Evolutionary conservation across 2,888 invertebrate genomes (phyloP), one percentile per base, ranked within the genome.

Genomic region (Sarcophaga rosellei): DNA sequence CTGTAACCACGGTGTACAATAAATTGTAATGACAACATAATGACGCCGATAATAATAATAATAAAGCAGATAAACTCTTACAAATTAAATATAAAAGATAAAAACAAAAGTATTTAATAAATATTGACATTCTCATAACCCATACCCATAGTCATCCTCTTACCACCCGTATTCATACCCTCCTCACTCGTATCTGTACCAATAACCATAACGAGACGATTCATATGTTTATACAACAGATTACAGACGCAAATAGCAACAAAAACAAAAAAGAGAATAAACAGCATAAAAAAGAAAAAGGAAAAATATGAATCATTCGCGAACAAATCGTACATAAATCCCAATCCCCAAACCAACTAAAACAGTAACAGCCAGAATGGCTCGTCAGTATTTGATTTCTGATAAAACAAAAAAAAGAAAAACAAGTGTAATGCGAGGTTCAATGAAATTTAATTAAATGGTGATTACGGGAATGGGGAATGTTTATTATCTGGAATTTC

Each of bases 301-400:
- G 61, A 61, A 53, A 8, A n/a, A 72, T 57, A 59, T 79, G 57
- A 59, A 10, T 78, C 70, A 78, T 53, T 23, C 8, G 57, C 70
- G 70, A 35, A 44, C 4, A 65, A 45, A n/a, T 72, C 73, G 72
- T 79, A n/a, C n/a, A n/a, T n/a, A 72, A 72, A 63, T 72, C 79
- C 79, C 79, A 72, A 57, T 65, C 53, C 70, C 44, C 63, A 72
- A 63, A 53, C 17, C 11, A 5, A 53, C 17, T 12, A 15, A 44
- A 57, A 57, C 70, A 53, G 70, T 63, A 63, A 53, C 20, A n/a
- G 15, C 47, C 35, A 12, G 1, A 21, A 44, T 53, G 25, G 44
- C 63, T 21, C 17, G 21, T 23, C 53, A 53, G 63, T 44, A 17
- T 44, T 79, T 72, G 8, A 15, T 15, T 62, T 78, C 15, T n/a